phyloP scores from a whole-genome alignment of 2,113 vertebrate species.

The Elephas maximus region DNA sequence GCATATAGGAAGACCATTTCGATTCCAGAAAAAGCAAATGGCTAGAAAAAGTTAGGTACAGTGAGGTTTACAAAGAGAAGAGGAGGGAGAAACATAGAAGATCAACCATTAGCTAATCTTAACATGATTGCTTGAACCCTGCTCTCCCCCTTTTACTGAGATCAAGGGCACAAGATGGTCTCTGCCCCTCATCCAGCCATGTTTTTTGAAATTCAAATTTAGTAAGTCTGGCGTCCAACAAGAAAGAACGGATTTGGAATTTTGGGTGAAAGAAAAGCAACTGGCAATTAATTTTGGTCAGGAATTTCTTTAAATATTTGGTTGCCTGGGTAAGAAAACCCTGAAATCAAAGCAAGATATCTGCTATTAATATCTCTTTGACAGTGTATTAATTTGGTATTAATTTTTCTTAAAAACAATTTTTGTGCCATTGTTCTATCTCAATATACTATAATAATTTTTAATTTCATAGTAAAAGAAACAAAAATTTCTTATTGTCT shows the following conservation, averaged over 20 bases:
- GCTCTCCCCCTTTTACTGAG: neutral
- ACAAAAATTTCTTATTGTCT: neutral
- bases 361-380: neutral
- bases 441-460: neutral
- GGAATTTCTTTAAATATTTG: neutral
- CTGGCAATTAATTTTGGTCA: neutral
- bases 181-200: neutral
- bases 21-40: neutral
- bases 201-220: neutral
- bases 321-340: neutral
- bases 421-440: neutral
- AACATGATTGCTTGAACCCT: neutral
- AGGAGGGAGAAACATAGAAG: neutral
- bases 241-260: neutral
- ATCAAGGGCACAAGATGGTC: neutral
- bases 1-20: neutral
- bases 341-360: neutral
- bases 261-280: neutral
- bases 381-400: neutral
- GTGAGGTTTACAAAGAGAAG: neutral
- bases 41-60: neutral
- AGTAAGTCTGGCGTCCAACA: neutral
- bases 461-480: neutral
- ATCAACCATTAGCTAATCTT: neutral
- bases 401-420: neutral